A percentile compares a stretch with the other conserved stretches of the same genome.
Evolutionary conservation across 2,797 vertebrate species (phyloP).

Genomic region (Lycodopsis pacificus): DNA sequence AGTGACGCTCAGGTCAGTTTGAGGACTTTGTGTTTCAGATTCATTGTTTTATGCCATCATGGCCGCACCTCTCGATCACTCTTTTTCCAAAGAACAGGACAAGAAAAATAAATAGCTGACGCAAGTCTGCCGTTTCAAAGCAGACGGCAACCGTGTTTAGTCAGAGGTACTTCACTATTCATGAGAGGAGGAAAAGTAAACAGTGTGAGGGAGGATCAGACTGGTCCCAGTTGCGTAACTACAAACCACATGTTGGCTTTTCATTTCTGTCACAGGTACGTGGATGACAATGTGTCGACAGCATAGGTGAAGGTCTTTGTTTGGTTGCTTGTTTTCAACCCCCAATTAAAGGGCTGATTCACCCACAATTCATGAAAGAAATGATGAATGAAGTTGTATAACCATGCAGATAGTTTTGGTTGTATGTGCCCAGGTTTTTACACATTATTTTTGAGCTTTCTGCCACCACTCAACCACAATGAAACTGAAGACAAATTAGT

Average conservation of each 20-base stretch:
- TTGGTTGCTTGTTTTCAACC: neutral
- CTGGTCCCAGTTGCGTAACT: conserved; percentile 28
- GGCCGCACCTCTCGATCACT: neutral
- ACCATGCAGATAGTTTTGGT: no score
- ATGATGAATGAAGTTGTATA: neutral
- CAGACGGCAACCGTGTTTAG: neutral
- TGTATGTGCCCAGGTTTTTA: neutral
- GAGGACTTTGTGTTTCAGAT: neutral
- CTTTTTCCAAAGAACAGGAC: neutral
- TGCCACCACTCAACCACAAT: neutral
- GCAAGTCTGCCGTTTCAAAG: conserved; percentile 1
- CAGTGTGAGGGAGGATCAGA: conserved; percentile 17
- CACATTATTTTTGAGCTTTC: neutral
- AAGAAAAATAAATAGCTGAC: conserved; percentile 23
- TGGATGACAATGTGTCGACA: neutral
- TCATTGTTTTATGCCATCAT: neutral
- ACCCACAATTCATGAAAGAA: neutral
- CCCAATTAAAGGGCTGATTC: neutral
- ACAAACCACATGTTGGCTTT: conserved; percentile 33
- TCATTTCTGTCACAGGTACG: neutral
- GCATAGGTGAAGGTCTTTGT: neutral
- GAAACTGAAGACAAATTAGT: no score
- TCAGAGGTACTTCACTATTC: conserved; percentile 28
- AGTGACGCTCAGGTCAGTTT: neutral
- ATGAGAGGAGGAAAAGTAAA: conserved; percentile 51